These are phyloP conservation scores for Candidula unifasciata DNA, from an alignment of 2,888 invertebrate genomes.

Conservation along the genomic window DNA sequence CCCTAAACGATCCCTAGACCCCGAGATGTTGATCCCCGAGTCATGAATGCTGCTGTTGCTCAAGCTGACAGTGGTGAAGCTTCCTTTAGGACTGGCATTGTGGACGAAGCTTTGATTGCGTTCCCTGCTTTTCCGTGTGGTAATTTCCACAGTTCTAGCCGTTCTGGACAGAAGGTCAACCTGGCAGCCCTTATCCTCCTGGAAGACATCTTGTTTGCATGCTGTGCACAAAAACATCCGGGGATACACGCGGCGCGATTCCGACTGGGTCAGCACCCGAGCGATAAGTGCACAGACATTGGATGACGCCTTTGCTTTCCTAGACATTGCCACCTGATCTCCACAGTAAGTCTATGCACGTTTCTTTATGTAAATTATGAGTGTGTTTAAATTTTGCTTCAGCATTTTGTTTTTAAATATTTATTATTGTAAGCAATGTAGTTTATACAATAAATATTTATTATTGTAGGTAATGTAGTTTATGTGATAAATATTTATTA, in stretches of 20 bases:
- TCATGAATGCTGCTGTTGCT: background rate
- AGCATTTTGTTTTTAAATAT: no score
- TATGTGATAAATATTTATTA: no score
- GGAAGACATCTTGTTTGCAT: conserved; percentile 69
- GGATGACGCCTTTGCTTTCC: no score
- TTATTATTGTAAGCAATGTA: no score
- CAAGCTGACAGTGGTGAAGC: conserved; percentile 14
- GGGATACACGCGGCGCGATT: conserved; percentile 62
- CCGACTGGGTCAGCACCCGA: conserved; percentile 71
- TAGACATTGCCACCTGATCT: no score
- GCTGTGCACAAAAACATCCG: conserved; percentile 71
- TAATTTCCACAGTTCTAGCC: conserved; percentile 37
- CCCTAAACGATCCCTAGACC: background rate
- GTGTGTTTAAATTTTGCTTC: no score
- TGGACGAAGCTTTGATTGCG: conserved; percentile 33
- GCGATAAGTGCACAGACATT: conserved; percentile 74
- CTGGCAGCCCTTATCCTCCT: conserved; percentile 71
- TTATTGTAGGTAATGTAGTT: no score
- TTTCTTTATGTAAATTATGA: no score
- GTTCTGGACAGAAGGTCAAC: conserved; percentile 57
- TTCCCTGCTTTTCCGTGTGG: background rate
- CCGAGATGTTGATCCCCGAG: background rate
- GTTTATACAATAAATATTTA: no score
- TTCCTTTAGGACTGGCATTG: conserved; percentile 27
- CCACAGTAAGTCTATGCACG: no score